These are phyloP conservation scores for Vulpes lagopus DNA, from an alignment of 2,113 vertebrate genomes.

Conservation along the genomic window DNA sequence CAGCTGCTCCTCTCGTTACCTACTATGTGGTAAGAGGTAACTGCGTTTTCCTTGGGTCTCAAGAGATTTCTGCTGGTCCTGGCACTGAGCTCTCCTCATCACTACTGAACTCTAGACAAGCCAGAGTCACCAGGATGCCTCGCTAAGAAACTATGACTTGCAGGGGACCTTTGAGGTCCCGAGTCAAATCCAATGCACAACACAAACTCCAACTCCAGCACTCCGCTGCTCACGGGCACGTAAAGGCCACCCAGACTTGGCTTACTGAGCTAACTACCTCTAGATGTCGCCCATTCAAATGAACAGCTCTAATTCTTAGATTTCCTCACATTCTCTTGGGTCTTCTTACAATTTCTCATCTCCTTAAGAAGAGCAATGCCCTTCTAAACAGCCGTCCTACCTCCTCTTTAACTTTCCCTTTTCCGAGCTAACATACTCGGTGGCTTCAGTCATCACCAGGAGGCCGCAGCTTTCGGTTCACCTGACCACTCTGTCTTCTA, in stretches of 20 bases:
- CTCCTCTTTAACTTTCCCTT: not conserved
- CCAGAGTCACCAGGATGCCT: not conserved
- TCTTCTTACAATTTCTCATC: slow-evolving; percentile 23
- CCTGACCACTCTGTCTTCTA: not conserved
- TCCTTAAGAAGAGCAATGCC: not conserved
- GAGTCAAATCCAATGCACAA: not conserved
- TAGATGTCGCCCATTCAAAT: not conserved
- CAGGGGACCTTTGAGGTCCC: not conserved
- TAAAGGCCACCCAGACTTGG: not conserved
- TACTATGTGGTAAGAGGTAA: not conserved
- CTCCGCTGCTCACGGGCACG: not conserved
- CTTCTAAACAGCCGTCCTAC: not conserved
- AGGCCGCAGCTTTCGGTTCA: not conserved
- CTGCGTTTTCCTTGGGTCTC: not conserved
- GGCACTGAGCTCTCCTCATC: not conserved
- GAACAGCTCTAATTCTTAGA: slow-evolving; percentile 22
- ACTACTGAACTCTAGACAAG: not conserved
- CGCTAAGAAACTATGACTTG: not conserved
- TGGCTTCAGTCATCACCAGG: not conserved
- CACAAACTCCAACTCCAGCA: not conserved
- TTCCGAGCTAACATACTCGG: not conserved
- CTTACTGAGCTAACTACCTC: not conserved
- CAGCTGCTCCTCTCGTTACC: not conserved
- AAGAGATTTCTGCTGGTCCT: not conserved
- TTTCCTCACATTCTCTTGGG: slow-evolving; percentile 4